Base-by-base conservation (phyloP, 1,140 invertebrate species). In the Dryas iulia region DNA sequence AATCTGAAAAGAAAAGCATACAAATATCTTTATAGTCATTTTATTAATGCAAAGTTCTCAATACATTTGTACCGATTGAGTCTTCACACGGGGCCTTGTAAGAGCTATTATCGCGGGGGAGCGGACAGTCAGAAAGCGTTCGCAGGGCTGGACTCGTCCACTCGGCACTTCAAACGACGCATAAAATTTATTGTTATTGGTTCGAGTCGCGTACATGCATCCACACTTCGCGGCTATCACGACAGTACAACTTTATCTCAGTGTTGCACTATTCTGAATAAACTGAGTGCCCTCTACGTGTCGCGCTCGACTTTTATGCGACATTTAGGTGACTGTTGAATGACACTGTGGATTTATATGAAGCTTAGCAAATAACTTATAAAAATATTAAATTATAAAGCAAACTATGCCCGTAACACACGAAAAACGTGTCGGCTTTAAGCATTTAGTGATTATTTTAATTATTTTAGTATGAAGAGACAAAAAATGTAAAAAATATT, bases 131-230 rank as follows among this genome's bases (percentile, higher is more conserved):
- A 72, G 54, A 60, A 66, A 60, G 71, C 59, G 70, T 76, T 71
- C 74, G 77, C 71, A 70, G 73, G 65, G 47, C 70, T 60, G n/a
- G n/a, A n/a, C n/a, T n/a, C n/a, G 71, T 72, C 72, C 71, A 30
- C 76, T 81, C 86, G 86, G 85, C 82, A 79, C 83, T 86, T 91
- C 89, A 91, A 89, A 90, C 87, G 84, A 81, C 82, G 72, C 66
- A 82, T 76, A 79, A 87, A 86, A 91, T 91, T 91, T 91, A 91
- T 90, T 89, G 86, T 91, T 91, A 91, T 90, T 90, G 89, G 86
- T 58, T 70, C 76, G 82, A 81, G 80, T 78, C 81, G 84, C 86
- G 82, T 84, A 91, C 89, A 91, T 80, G 89, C 86, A 91, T 91
- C 89, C 87, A 81, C 86, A 91, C 89, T 91, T 78, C 82, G 86